Conservation (phyloP, 2,113 vertebrate genomes). For the Scopus umbretta region DNA sequence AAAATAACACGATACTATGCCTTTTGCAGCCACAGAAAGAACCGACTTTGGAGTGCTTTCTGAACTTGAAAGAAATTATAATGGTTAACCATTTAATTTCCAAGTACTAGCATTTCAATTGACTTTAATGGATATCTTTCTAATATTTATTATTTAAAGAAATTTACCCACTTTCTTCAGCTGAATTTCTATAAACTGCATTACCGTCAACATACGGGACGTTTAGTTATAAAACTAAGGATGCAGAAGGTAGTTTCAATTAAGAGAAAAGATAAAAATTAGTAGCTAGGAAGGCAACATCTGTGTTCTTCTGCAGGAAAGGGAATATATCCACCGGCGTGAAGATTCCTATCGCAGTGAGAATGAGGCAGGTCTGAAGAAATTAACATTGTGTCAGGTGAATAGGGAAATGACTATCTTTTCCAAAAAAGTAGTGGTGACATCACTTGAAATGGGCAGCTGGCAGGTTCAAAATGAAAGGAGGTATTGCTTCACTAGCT, state of each 20-base stretch:
- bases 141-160: background rate
- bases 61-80: background rate
- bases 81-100: background rate
- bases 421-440: background rate
- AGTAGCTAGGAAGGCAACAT: constrained; percentile 1
- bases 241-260: constrained; percentile 42
- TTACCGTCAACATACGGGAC: background rate
- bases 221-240: background rate
- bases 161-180: background rate
- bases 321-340: background rate
- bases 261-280: constrained; percentile 35
- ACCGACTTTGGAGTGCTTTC: background rate
- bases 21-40: background rate
- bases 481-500: background rate
- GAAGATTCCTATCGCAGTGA: background rate
- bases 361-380: background rate
- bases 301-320: constrained; percentile 4
- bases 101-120: background rate
- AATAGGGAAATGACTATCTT: background rate
- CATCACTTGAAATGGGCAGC: background rate
- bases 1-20: background rate
- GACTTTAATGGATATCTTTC: background rate
- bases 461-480: background rate
- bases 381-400: background rate
- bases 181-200: background rate